These are phyloP conservation scores for Lepidocyrtinus sp. DNA, from an alignment of 2,888 invertebrate species.

Conservation along the genomic window DNA sequence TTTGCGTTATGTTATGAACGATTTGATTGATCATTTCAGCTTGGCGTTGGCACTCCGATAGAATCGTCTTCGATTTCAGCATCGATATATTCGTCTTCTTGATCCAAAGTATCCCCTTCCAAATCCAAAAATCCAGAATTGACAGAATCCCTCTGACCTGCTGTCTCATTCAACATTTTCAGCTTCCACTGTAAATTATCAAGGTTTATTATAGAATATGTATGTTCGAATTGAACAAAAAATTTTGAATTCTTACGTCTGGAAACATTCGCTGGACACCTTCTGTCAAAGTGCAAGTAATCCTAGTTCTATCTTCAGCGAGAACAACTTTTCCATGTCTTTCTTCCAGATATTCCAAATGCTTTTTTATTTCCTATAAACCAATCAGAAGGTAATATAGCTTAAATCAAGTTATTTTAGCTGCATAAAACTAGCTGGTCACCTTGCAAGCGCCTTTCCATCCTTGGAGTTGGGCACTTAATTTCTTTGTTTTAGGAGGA, in stretches of 20 bases:
- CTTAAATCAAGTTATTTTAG: not conserved
- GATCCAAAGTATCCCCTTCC: too few relatives aligned
- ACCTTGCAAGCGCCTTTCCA: conserved; percentile 75
- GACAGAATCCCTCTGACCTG: not conserved
- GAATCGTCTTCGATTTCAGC: too few relatives aligned
- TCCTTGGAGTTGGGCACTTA: conserved; percentile 75
- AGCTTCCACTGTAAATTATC: conserved; percentile 39
- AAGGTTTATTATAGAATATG: not conserved
- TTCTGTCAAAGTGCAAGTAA: conserved; percentile 78
- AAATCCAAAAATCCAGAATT: not conserved
- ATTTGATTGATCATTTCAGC: too few relatives aligned
- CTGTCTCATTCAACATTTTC: conserved; percentile 25
- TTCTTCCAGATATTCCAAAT: conserved; percentile 81
- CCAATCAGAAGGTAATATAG: not conserved
- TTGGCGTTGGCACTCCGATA: too few relatives aligned
- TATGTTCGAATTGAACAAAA: not conserved
- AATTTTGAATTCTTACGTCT: conserved; percentile 55
- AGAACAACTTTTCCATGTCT: conserved; percentile 83
- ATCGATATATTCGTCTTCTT: too few relatives aligned
- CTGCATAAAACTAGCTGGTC: not conserved
- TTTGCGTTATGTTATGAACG: too few relatives aligned
- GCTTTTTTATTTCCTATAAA: conserved; percentile 81
- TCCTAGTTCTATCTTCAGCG: conserved; percentile 80
- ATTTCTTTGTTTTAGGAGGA: conserved; percentile 75
- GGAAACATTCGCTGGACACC: conserved; percentile 68